phyloP scores from a whole-genome alignment of 2,797 vertebrate species.

The Chlorospingus semifuscus region DNA sequence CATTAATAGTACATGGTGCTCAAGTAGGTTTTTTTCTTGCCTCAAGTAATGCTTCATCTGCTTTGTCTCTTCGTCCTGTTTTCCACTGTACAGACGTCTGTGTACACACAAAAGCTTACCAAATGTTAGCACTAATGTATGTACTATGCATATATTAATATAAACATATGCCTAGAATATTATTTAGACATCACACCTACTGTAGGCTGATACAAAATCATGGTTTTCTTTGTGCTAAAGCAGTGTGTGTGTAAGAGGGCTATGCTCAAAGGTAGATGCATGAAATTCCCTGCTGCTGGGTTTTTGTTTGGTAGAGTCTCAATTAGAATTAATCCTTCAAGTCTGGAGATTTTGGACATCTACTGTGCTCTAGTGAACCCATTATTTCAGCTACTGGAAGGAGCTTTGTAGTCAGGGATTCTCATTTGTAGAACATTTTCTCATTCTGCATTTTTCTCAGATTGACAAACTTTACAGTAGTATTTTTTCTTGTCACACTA shows the following conservation, averaged over 20 bases:
- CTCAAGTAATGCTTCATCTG: not conserved
- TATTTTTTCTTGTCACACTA: not conserved
- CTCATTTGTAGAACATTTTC: not conserved
- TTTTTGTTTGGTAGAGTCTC: not conserved
- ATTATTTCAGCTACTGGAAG: not conserved
- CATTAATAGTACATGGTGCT: not conserved
- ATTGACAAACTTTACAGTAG: not conserved
- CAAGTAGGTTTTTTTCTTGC: not conserved
- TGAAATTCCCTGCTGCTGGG: not conserved
- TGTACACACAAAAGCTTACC: not conserved
- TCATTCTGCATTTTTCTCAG: not conserved
- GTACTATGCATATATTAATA: not conserved
- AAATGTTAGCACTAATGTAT: not conserved
- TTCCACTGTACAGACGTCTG: not conserved
- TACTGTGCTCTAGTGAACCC: not conserved
- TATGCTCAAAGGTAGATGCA: not conserved
- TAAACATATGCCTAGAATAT: not conserved
- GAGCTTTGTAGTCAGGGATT: not conserved
- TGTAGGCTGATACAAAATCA: not conserved
- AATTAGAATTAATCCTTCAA: not conserved
- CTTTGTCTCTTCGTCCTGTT: not conserved
- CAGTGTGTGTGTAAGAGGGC: not conserved
- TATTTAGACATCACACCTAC: rapidly evolving
- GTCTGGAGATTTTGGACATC: not conserved
- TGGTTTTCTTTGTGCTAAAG: not conserved